Percentiles rank a stretch among this genome's conserved stretches.
phyloP scores from a whole-genome alignment of 2,797 vertebrate species.

The Alfaro cultratus region DNA sequence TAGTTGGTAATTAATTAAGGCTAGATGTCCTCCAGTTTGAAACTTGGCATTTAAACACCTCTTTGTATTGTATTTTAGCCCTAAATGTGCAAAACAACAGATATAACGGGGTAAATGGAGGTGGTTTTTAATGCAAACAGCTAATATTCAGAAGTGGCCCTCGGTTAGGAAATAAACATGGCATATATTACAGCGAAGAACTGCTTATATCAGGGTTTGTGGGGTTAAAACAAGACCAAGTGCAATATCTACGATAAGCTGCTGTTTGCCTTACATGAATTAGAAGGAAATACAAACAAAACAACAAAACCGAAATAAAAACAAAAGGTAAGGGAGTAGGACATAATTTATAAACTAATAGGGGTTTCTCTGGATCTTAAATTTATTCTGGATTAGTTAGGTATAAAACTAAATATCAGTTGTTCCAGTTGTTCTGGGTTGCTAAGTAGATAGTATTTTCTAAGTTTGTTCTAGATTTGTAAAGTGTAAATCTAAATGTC shows the following conservation, averaged over 20 bases:
- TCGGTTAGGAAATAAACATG: not conserved
- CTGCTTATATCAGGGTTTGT: not conserved
- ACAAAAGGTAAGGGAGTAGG: too few relatives aligned
- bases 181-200: not conserved
- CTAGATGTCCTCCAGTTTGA: not conserved
- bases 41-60: conserved; percentile 13
- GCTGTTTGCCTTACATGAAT: not conserved
- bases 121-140: not conserved
- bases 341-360: too few relatives aligned
- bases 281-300: too few relatives aligned
- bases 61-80: not conserved
- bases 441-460: too few relatives aligned
- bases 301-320: too few relatives aligned
- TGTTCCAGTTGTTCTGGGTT: too few relatives aligned
- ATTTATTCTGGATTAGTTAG: too few relatives aligned
- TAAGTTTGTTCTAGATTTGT: too few relatives aligned
- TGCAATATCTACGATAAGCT: not conserved
- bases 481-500: too few relatives aligned
- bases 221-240: not conserved
- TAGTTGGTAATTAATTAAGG: not conserved
- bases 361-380: too few relatives aligned
- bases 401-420: too few relatives aligned
- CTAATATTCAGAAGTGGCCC: not conserved
- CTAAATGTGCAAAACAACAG: not conserved
- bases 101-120: not conserved